Evolutionary conservation across 1,140 invertebrate genomes (phyloP), one percentile per base, ranked within the genome.

Genomic region (Telenomus remus): DNA sequence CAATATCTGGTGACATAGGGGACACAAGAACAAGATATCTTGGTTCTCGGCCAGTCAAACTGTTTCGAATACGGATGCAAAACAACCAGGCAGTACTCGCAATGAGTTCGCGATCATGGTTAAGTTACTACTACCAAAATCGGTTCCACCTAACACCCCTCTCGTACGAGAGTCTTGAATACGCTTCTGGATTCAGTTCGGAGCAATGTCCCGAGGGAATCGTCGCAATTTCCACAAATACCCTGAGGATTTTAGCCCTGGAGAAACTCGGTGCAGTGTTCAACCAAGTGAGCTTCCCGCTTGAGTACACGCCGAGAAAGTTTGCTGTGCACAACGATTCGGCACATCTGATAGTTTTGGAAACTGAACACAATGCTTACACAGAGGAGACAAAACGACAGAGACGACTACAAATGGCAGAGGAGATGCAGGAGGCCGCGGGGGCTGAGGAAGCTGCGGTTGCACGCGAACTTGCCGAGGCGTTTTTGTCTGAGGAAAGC

Each of bases 121-220:
- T 99, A 0, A 98, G 97, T 85, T 99, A 99, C 81, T 97, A 97
- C 78, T 98, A 99, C 85, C 98, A 99, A 87, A 99, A 97, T 89
- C 90, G 95, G 47, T 98, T 97, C 81, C 97, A 99, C 88, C 89
- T 99, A 7, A 99, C 97, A 0, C 97, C 98, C 0, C 85, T 99
- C 0, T 98, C 97, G 0, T 99, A 99, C 82, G 97, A 99, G 88
- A 95, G 95, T 47, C 87, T 99, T 14, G 98, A 99, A 84, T 99
- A 98, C 89, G 98, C 98, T 0, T 97, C 97, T 0, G 97, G 97
- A 9, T 99, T 99, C 85, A 96, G 96, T 61, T 98, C 97, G 64
- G 98, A 99, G 88, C 98, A 99, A 86, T 99, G 98, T 91, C 96
- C 97, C 0, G 98, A 99, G 88, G 98, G 98, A 75, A 98, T 99